These are phyloP conservation scores for Sebastolobus altivelis DNA, from an alignment of 2,797 vertebrate species.

Conservation along the genomic window DNA sequence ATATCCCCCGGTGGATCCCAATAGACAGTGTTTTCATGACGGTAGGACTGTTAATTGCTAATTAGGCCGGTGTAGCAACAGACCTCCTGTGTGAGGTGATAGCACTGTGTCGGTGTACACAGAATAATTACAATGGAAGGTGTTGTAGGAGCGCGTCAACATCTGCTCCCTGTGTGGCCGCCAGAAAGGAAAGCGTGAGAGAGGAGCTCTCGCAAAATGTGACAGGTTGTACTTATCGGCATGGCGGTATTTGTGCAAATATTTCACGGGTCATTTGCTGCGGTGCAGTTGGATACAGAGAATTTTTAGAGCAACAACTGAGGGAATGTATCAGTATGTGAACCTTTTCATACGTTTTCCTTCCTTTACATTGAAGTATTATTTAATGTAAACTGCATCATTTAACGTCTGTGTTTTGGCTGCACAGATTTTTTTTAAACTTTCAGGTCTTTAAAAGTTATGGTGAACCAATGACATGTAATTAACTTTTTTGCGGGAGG, in stretches of 20 bases:
- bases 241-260: slow-evolving; percentile 5
- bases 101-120: slow-evolving; percentile 71
- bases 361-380: not conserved
- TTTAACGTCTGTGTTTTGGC: not conserved
- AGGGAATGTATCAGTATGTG: not conserved
- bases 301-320: not conserved
- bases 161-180: slow-evolving; percentile 66
- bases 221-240: slow-evolving; percentile 25
- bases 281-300: not conserved
- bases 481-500: not conserved
- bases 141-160: slow-evolving; percentile 67
- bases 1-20: slow-evolving; percentile 47
- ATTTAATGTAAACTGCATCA: not conserved
- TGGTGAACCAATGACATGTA: not conserved
- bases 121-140: slow-evolving; percentile 79
- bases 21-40: slow-evolving; percentile 71
- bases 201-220: slow-evolving; percentile 22
- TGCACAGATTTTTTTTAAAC: not conserved
- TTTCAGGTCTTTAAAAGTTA: not conserved
- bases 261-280: slow-evolving; percentile 20
- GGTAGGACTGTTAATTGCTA: slow-evolving; percentile 79
- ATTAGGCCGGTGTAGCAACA: slow-evolving; percentile 76
- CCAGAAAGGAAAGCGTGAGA: slow-evolving; percentile 29
- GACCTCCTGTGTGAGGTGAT: slow-evolving; percentile 72
- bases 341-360: not conserved